These are phyloP conservation scores for Allacma fusca DNA, from an alignment of 2,888 invertebrate species.

Conservation along the genomic window DNA sequence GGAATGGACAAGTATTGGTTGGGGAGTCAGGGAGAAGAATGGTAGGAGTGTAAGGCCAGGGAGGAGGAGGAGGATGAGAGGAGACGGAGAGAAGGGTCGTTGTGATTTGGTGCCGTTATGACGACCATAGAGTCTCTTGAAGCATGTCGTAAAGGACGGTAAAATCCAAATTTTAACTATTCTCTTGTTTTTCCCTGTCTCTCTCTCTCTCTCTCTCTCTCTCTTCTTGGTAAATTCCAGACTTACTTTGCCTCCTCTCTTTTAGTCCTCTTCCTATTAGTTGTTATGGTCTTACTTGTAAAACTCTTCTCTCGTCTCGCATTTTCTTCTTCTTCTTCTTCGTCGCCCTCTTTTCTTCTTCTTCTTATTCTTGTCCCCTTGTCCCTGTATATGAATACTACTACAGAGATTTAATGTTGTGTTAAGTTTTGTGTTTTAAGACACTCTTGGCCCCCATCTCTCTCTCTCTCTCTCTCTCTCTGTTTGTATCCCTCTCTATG, in stretches of 20 bases:
- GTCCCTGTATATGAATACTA: not conserved
- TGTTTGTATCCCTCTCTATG: too few relatives aligned
- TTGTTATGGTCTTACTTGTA: not conserved
- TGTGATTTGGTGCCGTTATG: slow-evolving; percentile 35
- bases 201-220: not conserved
- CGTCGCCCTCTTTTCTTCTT: not conserved
- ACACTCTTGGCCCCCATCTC: not conserved
- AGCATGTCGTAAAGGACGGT: slow-evolving; percentile 36
- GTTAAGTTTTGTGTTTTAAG: slow-evolving; percentile 40
- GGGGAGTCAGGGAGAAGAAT: too few relatives aligned
- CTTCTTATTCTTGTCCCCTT: not conserved
- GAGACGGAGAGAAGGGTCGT: not conserved
- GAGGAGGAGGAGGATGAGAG: too few relatives aligned
- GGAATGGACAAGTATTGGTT: too few relatives aligned
- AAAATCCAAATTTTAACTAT: slow-evolving; percentile 39
- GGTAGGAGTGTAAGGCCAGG: too few relatives aligned
- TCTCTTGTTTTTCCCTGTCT: slow-evolving; percentile 13
- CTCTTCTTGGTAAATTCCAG: not conserved
- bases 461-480: too few relatives aligned
- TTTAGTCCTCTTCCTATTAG: not conserved
- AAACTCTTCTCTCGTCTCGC: too few relatives aligned
- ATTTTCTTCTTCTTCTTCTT: not conserved
- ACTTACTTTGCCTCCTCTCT: not conserved
- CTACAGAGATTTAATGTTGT: slow-evolving; percentile 34
- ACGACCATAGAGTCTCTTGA: slow-evolving; percentile 21